These are phyloP conservation scores for Sylvia atricapilla DNA, from an alignment of 2,113 vertebrate genomes.

Conservation along the genomic window DNA sequence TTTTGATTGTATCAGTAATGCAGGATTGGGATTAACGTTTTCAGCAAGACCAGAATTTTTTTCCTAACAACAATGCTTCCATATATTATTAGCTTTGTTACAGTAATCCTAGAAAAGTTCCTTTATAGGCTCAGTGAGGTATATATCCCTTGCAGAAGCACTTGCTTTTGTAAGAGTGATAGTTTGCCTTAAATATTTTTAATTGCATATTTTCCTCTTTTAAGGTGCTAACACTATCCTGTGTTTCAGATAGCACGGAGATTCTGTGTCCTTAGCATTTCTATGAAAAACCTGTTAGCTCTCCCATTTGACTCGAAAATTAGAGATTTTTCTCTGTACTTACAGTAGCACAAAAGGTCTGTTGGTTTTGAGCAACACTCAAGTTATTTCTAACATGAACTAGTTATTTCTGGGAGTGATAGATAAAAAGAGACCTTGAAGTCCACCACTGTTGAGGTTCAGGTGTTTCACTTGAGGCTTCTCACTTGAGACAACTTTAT, in stretches of 20 bases:
- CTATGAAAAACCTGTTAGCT: not conserved
- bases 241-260: not conserved
- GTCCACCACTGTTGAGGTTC: not conserved
- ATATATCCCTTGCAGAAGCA: not conserved
- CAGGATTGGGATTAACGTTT: not conserved
- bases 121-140: not conserved
- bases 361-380: not conserved
- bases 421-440: not conserved
- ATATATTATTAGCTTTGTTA: not conserved
- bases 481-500: not conserved
- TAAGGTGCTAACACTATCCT: not conserved
- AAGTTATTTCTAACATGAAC: not conserved
- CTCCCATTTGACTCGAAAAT: not conserved
- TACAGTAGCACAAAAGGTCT: not conserved
- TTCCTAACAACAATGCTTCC: not conserved
- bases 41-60: not conserved
- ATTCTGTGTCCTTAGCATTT: not conserved
- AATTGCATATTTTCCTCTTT: not conserved
- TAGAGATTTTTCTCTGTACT: not conserved
- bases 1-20: not conserved
- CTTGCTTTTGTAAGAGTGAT: not conserved
- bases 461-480: not conserved
- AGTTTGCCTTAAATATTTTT: not conserved
- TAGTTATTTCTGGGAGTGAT: not conserved
- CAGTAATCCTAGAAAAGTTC: not conserved